phyloP scores from a whole-genome alignment of 1,140 invertebrate genomes.

The Drosophila cardini region DNA sequence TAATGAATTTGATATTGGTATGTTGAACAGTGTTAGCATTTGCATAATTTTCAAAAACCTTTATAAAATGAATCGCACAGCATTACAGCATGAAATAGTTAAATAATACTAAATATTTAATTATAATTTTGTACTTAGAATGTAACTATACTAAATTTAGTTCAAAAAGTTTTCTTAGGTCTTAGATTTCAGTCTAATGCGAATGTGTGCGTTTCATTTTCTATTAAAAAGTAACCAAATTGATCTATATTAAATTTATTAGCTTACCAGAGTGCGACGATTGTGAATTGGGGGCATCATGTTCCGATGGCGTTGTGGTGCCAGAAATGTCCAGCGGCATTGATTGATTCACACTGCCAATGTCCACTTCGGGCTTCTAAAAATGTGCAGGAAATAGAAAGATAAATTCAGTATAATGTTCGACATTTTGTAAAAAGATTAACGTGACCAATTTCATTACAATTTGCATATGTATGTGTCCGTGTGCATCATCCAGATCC shows the following conservation, averaged over 20 bases:
- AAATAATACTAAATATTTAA: too few species aligned
- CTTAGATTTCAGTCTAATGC: background rate
- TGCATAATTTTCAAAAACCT: background rate
- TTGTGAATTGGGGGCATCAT: constrained; percentile 83
- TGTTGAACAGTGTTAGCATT: constrained; percentile 32
- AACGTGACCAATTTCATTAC: constrained; percentile 84
- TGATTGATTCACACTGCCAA: constrained; percentile 80
- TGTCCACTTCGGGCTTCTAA: constrained; percentile 83
- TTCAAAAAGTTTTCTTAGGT: background rate
- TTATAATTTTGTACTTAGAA: too few species aligned
- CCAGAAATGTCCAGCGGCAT: constrained; percentile 84
- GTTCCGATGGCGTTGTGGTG: constrained; percentile 82
- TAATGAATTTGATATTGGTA: constrained; percentile 41
- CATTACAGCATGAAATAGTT: too few species aligned
- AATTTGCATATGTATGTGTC: constrained; percentile 84
- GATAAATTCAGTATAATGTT: constrained; percentile 50
- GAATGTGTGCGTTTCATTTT: constrained; percentile 25
- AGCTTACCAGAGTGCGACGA: constrained; percentile 83
- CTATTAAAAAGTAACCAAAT: background rate
- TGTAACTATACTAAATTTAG: too few species aligned
- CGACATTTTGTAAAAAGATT: background rate
- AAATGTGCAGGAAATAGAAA: constrained; percentile 21
- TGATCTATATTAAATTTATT: background rate
- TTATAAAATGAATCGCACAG: constrained; percentile 30
- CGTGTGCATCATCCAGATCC: constrained; percentile 78